Evolutionary conservation across 2,113 vertebrate species (phyloP).

Genomic region (Callaeas wilsoni): DNA sequence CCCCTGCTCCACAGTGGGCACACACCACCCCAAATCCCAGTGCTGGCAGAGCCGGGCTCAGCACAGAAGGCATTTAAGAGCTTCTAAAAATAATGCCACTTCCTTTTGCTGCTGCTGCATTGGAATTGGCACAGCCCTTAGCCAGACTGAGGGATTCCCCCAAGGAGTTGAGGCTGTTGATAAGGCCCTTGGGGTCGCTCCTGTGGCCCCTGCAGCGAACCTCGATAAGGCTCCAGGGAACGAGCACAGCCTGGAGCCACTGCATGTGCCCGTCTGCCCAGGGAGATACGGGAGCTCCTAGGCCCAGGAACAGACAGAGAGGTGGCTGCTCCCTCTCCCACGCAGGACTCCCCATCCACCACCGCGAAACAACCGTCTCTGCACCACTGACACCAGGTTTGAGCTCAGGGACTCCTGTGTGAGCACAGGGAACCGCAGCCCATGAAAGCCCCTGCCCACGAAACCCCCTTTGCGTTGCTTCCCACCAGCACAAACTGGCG

Average conservation of each 20-base stretch:
- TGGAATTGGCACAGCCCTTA: background rate
- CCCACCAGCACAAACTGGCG: background rate
- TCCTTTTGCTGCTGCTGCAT: background rate
- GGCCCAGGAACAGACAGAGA: background rate
- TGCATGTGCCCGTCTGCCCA: background rate
- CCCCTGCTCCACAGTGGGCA: rapidly evolving
- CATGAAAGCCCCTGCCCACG: background rate
- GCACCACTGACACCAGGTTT: background rate
- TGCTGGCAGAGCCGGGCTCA: background rate
- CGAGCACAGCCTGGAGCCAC: background rate
- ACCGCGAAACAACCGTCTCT: rapidly evolving
- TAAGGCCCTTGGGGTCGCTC: background rate
- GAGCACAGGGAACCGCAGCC: background rate
- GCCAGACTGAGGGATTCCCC: background rate
- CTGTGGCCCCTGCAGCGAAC: rapidly evolving
- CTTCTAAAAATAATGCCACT: background rate
- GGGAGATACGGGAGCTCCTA: background rate
- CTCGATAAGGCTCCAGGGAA: background rate
- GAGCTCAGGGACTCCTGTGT: background rate
- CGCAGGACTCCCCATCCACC: rapidly evolving
- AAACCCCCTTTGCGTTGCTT: background rate
- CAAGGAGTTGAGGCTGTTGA: background rate
- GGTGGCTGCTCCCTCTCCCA: background rate
- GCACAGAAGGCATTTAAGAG: background rate
- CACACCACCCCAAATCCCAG: background rate